Base-by-base conservation (phyloP, 2,888 invertebrate genomes). In the Leptinotarsa haldemani region DNA sequence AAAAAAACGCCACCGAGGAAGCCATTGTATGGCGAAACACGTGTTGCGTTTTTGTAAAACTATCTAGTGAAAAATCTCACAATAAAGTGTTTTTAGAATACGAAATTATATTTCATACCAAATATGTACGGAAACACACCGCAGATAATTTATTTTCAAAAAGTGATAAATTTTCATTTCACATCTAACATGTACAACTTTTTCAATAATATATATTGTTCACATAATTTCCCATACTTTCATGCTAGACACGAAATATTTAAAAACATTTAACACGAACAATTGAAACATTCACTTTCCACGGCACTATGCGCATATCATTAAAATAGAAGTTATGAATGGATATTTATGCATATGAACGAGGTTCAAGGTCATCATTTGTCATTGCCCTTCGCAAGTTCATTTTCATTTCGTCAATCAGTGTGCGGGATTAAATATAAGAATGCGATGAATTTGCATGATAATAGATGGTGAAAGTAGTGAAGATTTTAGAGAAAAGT, bases 211-310 rank as follows among this genome's bases (percentile, higher is more conserved):
- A 25, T 25, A 53, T 66, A 40, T 47, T 61, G 47, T 61, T 50
- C 52, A 63, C 22, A 18, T 22, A 69, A 75, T 69, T 75, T 77
- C 74, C 66, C 70, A 75, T 75, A 65, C 74, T 75, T 72, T 74
- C 72, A 69, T 69, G 65, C 53, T 66, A 40, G 18, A 71, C 74
- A 73, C 73, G 73, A 76, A 74, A 53, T 71, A 53, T 69, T 71
- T 69, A 64, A 72, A 72, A 61, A 74, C 53, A 70, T 25, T 47
- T 9, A 64, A 53, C 63, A 70, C 65, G 13, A 67, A 66, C 20
- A 61, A 67, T 30, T 58, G 52, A 72, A 74, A 67, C 40, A 47
- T 69, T 67, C 66, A 74, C 74, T 74, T 74, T 74, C 70, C 64
- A 67, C 52, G 40, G 67, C 53, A 52, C 53, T 53, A 30, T 30